Percentiles rank a stretch among this genome's conserved stretches.
Evolutionary conservation across 2,888 invertebrate genomes (phyloP).

Genomic region (Digitonthophagus gazella): DNA sequence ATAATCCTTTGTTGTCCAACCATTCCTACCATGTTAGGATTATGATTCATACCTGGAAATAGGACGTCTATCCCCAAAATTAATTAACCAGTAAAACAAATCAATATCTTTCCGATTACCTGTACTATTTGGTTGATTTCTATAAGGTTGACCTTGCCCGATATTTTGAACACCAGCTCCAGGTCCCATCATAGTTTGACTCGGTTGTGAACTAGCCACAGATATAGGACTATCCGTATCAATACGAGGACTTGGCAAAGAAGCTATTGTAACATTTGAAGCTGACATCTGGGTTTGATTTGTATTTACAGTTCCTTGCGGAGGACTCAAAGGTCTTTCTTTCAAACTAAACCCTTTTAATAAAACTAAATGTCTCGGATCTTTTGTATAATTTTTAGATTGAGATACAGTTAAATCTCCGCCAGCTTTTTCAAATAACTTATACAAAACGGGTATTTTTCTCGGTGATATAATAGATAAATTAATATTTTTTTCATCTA

Average conservation of each 20-base stretch:
- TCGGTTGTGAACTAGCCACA: conserved; percentile 44
- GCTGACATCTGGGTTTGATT: conserved; percentile 46
- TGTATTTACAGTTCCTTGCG: conserved; percentile 47
- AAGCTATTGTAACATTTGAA: conserved; percentile 46
- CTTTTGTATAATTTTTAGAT: conserved; percentile 89
- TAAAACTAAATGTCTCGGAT: conserved; percentile 77
- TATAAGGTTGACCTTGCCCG: conserved; percentile 29
- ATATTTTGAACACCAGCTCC: conserved; percentile 40
- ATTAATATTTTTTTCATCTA: conserved; percentile 80
- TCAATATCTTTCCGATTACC: background rate
- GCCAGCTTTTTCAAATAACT: conserved; percentile 87
- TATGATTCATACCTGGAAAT: background rate
- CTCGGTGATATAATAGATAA: conserved; percentile 87
- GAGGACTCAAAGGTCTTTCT: conserved; percentile 67
- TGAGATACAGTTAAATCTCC: conserved; percentile 77
- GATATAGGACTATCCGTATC: conserved; percentile 57
- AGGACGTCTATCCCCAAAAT: background rate
- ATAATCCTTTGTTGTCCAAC: conserved; percentile 39
- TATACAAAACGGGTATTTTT: conserved; percentile 80
- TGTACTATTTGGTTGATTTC: background rate
- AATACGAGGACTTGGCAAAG: conserved; percentile 56
- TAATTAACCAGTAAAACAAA: too few species aligned
- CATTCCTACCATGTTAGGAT: conserved; percentile 37
- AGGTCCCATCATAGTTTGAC: conserved; percentile 46
- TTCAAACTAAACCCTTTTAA: conserved; percentile 70